Conservation (phyloP, 2,888 invertebrate species). For the Micoletzkya japonica region DNA sequence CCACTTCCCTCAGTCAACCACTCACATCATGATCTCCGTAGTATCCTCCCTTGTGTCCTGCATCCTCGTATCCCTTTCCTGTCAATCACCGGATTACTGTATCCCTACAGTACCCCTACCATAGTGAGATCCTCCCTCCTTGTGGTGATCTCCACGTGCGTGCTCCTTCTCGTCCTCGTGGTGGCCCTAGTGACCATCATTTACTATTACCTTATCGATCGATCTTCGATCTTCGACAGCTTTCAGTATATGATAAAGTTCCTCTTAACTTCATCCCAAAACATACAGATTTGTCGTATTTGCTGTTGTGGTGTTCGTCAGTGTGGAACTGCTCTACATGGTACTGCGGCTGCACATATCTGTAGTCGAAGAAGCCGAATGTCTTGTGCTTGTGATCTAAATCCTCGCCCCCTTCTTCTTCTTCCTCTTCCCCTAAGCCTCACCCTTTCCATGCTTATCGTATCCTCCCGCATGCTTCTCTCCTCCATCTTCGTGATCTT, state of each 20-base stretch:
- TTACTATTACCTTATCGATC: neutral
- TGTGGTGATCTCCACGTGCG: slow-evolving; percentile 39
- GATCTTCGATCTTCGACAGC: neutral
- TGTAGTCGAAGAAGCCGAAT: slow-evolving; percentile 56
- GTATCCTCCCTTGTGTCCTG: slow-evolving; percentile 36
- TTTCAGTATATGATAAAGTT: neutral
- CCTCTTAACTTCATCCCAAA: neutral
- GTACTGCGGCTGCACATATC: slow-evolving; percentile 56
- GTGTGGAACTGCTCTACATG: slow-evolving; percentile 56
- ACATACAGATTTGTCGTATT: slow-evolving; percentile 44
- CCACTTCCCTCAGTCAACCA: neutral
- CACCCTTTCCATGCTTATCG: slow-evolving; percentile 31
- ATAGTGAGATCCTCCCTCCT: slow-evolving; percentile 32
- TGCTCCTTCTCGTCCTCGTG: slow-evolving; percentile 32
- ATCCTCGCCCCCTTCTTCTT: neutral
- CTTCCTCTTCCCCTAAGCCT: neutral
- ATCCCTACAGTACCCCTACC: neutral
- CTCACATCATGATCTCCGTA: slow-evolving; percentile 29
- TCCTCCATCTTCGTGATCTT: slow-evolving; percentile 28
- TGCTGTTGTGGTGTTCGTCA: slow-evolving; percentile 55
- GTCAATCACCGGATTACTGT: neutral
- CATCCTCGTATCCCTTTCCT: slow-evolving; percentile 42
- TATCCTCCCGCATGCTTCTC: slow-evolving; percentile 30
- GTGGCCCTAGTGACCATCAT: slow-evolving; percentile 7
- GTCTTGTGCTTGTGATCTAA: slow-evolving; percentile 53